Conservation (phyloP, 2,888 invertebrate species). For the Barypeithes pellucidus region DNA sequence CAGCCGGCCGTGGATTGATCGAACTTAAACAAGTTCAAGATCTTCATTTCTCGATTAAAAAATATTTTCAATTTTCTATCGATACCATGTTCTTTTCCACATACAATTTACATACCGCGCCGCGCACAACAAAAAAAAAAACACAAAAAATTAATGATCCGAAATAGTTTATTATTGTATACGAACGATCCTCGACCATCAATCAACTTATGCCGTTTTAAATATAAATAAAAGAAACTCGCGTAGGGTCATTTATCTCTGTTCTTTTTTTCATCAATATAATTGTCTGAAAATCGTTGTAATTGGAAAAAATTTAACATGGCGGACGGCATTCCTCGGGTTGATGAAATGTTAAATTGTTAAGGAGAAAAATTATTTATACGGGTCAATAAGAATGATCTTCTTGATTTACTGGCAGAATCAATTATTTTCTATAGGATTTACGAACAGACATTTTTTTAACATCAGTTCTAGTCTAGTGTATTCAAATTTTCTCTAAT, state of each 20-base stretch:
- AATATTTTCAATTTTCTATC: background rate
- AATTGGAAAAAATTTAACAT: constrained; percentile 37
- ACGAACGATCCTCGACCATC: constrained; percentile 47
- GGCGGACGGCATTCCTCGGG: constrained; percentile 7
- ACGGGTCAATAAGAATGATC: background rate
- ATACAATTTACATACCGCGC: constrained; percentile 10
- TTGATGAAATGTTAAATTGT: constrained; percentile 23
- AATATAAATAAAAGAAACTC: constrained; percentile 60
- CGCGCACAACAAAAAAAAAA: constrained; percentile 30
- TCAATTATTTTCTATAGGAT: too few relatives aligned
- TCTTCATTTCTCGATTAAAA: background rate
- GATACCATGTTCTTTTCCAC: background rate
- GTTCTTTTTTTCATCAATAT: constrained; percentile 50
- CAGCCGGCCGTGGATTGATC: too few relatives aligned
- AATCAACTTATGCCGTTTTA: constrained; percentile 59
- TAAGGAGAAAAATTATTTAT: background rate
- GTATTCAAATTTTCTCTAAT: too few relatives aligned
- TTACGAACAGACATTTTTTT: too few relatives aligned
- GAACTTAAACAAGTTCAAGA: too few relatives aligned
- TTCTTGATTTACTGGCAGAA: background rate
- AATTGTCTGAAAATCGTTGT: constrained; percentile 49
- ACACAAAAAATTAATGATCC: constrained; percentile 51
- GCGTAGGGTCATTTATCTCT: constrained; percentile 53
- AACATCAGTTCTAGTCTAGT: too few relatives aligned
- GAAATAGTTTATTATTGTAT: constrained; percentile 50